Evolutionary conservation across 2,113 vertebrate genomes (phyloP).

Genomic region (Sigmodon hispidus): DNA sequence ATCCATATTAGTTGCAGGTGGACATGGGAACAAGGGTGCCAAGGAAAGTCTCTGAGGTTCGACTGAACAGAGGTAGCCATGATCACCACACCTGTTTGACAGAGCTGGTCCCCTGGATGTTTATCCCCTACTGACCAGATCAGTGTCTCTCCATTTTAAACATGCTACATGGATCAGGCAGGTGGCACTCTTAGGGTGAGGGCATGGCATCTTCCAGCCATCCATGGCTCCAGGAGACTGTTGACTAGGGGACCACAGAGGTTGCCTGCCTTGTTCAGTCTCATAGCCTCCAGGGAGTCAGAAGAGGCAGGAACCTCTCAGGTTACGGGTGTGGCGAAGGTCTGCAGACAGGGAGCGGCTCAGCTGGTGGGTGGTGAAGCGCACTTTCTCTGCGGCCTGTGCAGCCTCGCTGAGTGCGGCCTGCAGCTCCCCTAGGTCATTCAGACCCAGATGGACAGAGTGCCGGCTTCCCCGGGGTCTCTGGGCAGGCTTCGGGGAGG

Average conservation of each 20-base stretch:
- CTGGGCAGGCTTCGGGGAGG: accelerated
- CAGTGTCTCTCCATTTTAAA: accelerated
- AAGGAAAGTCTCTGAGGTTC: neutral
- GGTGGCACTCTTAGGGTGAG: accelerated
- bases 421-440: constrained; percentile 80
- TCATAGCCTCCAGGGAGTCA: constrained; percentile 65
- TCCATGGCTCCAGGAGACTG: accelerated
- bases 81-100: neutral
- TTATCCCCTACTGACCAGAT: neutral
- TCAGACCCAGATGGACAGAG: constrained; percentile 69
- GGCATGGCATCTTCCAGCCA: accelerated
- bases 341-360: constrained; percentile 84
- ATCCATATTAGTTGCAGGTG: neutral
- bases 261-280: accelerated
- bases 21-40: neutral
- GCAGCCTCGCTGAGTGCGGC: constrained; percentile 85
- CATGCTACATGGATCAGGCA: neutral
- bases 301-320: constrained; percentile 86
- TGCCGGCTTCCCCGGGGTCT: neutral
- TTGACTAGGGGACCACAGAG: neutral
- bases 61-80: neutral
- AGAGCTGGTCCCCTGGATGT: neutral
- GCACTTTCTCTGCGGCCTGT: constrained; percentile 85
- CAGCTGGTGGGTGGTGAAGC: constrained; percentile 85
- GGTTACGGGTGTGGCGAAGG: constrained; percentile 81